A percentile compares a stretch with the other conserved stretches of the same genome.
Evolutionary conservation across 2,888 invertebrate species (phyloP).

Genomic region (Prostheceraeus crozeri): DNA sequence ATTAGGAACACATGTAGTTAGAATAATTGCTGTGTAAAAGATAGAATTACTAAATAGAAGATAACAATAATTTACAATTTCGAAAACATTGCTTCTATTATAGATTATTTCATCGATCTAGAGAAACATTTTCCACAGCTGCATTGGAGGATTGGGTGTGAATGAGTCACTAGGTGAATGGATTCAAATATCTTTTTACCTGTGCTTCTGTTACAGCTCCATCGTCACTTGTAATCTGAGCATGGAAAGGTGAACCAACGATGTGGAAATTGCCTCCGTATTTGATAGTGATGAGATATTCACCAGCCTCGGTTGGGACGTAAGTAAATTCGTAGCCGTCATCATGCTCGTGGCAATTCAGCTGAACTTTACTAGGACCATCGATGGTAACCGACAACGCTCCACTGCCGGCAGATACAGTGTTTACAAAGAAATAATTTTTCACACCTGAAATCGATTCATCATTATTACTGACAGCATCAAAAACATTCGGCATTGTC

Average conservation of each 20-base stretch:
- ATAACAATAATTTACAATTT: too few species aligned
- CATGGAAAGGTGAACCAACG: constrained; percentile 33
- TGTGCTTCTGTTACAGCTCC: too few species aligned
- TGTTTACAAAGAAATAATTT: constrained; percentile 79
- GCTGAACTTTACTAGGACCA: constrained; percentile 82
- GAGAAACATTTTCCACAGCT: too few species aligned
- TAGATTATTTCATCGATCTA: too few species aligned
- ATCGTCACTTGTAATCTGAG: too few species aligned
- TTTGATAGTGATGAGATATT: constrained; percentile 92
- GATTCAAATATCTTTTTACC: too few species aligned
- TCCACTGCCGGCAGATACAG: constrained; percentile 87
- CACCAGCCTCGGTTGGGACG: constrained; percentile 87
- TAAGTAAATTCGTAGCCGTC: constrained; percentile 65
- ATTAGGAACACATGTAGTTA: too few species aligned
- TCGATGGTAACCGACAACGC: constrained; percentile 87
- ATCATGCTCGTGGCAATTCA: constrained; percentile 93
- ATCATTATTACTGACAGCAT: not conserved
- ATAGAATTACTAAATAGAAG: too few species aligned
- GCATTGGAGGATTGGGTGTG: too few species aligned
- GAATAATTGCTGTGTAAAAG: too few species aligned
- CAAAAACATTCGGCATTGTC: not conserved
- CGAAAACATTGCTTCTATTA: too few species aligned
- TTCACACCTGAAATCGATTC: constrained; percentile 15
- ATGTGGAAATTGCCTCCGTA: constrained; percentile 58
- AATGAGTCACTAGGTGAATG: too few species aligned